Conservation (phyloP, 2,888 invertebrate genomes). For the Deilephila porcellus region DNA sequence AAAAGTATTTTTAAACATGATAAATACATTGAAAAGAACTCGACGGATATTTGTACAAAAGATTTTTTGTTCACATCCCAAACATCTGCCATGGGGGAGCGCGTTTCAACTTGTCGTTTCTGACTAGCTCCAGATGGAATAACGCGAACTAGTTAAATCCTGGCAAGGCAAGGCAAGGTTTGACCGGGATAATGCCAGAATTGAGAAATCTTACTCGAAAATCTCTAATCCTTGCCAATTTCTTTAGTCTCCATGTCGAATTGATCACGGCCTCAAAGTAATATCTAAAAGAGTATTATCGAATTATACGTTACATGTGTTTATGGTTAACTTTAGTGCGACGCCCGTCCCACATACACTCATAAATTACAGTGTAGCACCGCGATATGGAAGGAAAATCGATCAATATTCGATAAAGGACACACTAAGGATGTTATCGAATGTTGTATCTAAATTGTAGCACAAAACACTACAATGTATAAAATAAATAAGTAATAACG, state of each 20-base stretch:
- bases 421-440: too few relatives aligned
- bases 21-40: neutral
- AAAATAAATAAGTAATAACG: too few relatives aligned
- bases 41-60: conserved; percentile 18
- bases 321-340: neutral
- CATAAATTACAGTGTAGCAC: neutral
- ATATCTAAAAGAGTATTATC: neutral
- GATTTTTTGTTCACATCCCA: conserved; percentile 9
- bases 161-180: too few relatives aligned
- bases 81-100: conserved; percentile 18
- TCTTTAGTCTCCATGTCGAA: neutral
- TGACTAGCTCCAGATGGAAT: neutral
- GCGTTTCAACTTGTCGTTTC: neutral
- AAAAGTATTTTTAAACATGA: conserved; percentile 10
- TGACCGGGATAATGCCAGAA: neutral
- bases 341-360: neutral
- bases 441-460: too few relatives aligned
- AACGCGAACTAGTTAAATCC: neutral
- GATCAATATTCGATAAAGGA: too few relatives aligned
- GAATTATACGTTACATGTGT: neutral
- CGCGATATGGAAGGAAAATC: too few relatives aligned
- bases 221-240: neutral
- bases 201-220: neutral
- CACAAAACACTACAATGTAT: too few relatives aligned
- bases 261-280: neutral